phyloP scores from a whole-genome alignment of 2,797 vertebrate species.

The Anolis apletophallus region DNA sequence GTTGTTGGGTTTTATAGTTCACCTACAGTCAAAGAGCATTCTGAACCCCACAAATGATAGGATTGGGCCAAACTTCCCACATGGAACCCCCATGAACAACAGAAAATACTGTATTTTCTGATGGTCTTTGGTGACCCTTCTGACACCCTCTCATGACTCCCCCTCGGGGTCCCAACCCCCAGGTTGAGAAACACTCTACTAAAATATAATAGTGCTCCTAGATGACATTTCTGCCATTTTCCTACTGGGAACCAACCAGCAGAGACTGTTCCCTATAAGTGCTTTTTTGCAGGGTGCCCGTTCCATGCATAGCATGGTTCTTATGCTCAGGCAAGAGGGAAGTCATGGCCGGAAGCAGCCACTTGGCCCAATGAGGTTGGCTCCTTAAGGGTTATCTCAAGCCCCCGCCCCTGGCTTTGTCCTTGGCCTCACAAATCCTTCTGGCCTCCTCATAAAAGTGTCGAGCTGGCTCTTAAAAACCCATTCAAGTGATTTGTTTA shows the following conservation, averaged over 20 bases:
- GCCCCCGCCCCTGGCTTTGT: constrained; percentile 64
- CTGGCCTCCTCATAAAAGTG: constrained; percentile 70
- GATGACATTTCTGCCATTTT: neutral
- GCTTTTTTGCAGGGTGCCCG: too few relatives aligned
- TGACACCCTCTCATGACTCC: too few relatives aligned
- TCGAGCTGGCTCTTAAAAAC: constrained; percentile 69
- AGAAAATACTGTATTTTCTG: too few relatives aligned
- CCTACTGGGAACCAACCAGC: neutral
- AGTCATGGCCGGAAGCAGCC: constrained; percentile 67
- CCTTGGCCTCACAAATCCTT: constrained; percentile 69
- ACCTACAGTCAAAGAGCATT: too few relatives aligned
- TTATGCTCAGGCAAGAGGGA: constrained; percentile 33
- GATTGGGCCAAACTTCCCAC: too few relatives aligned
- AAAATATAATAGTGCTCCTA: too few relatives aligned
- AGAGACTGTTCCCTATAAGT: neutral
- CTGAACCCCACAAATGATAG: too few relatives aligned
- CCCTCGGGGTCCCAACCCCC: too few relatives aligned
- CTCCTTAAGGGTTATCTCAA: constrained; percentile 67
- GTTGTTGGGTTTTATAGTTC: too few relatives aligned
- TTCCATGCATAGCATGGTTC: neutral
- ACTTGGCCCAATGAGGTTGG: constrained; percentile 68
- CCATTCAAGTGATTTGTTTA: constrained; percentile 65
- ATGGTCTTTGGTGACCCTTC: too few relatives aligned
- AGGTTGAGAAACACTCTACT: too few relatives aligned
- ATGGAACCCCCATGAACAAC: too few relatives aligned